These are phyloP conservation scores for Caenorhabditis sp. DNA, from an alignment of 2,888 invertebrate genomes.

Conservation along the genomic window DNA sequence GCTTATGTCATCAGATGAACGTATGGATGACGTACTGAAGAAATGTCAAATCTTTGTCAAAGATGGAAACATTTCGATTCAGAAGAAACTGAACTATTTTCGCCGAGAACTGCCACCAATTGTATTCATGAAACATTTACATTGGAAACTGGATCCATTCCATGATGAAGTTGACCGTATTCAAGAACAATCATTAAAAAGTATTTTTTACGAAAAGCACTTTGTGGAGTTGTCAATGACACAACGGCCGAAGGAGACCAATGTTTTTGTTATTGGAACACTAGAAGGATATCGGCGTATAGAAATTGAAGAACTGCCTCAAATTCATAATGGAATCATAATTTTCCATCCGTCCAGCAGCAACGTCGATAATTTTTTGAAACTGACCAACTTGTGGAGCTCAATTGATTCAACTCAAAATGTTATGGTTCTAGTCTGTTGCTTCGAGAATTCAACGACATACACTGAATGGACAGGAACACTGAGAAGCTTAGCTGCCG, in stretches of 20 bases:
- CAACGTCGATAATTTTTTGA: constrained; percentile 32
- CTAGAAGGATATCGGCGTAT: constrained; percentile 17
- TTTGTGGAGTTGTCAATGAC: constrained; percentile 1
- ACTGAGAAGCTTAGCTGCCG: constrained; percentile 67
- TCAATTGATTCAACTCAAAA: constrained; percentile 18
- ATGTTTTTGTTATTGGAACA: constrained; percentile 21
- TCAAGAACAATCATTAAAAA: background rate
- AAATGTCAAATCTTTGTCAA: constrained; percentile 9
- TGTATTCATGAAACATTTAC: constrained; percentile 28
- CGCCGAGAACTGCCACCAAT: constrained; percentile 37
- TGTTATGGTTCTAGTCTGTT: constrained; percentile 46
- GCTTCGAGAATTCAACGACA: constrained; percentile 50
- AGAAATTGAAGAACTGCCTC: constrained; percentile 5
- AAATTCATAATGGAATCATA: constrained; percentile 30
- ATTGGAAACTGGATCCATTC: constrained; percentile 48
- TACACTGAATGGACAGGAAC: constrained; percentile 70
- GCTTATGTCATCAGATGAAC: background rate
- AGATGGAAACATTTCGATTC: constrained; percentile 8
- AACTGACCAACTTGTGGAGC: constrained; percentile 59
- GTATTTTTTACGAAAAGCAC: constrained; percentile 46
- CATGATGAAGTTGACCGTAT: constrained; percentile 30
- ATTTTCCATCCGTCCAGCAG: constrained; percentile 28
- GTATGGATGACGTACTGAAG: background rate
- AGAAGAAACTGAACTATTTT: background rate
- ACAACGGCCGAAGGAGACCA: background rate